Percentiles rank a stretch among this genome's conserved stretches.
Evolutionary conservation across 2,113 vertebrate species (phyloP).

Genomic region (Chitala chitala): DNA sequence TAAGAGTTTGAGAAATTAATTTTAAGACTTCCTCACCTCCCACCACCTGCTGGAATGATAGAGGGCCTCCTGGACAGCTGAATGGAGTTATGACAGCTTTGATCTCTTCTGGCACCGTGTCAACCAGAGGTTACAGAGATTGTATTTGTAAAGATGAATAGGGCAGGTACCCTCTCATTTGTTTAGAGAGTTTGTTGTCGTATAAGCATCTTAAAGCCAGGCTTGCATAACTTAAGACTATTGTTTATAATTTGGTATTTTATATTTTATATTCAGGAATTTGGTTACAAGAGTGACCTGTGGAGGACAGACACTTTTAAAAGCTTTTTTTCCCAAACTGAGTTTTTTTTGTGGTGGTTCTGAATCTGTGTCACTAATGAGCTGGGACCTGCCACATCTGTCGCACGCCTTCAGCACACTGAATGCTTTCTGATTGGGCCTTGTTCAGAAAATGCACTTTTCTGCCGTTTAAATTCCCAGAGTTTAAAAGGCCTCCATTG

Average conservation of each 20-base stretch:
- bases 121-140: slow-evolving; percentile 22
- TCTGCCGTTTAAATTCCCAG: slow-evolving; percentile 36
- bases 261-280: too few relatives aligned
- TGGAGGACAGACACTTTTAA: too few relatives aligned
- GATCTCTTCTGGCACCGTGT: slow-evolving; percentile 25
- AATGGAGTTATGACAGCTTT: slow-evolving; percentile 25
- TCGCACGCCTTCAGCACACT: background rate
- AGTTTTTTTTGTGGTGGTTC: background rate
- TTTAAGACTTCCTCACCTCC: slow-evolving; percentile 18
- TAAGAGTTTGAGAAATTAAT: slow-evolving; percentile 24
- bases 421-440: background rate
- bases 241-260: too few relatives aligned
- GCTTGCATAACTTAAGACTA: too few relatives aligned
- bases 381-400: background rate
- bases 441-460: slow-evolving; percentile 18
- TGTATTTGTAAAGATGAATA: background rate
- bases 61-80: background rate
- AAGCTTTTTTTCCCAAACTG: background rate
- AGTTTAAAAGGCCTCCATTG: slow-evolving; percentile 47
- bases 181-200: too few relatives aligned
- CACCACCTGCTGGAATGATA: background rate
- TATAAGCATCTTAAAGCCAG: too few relatives aligned
- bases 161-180: too few relatives aligned
- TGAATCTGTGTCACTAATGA: too few relatives aligned
- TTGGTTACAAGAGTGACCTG: too few relatives aligned